Conservation (phyloP, 1,140 invertebrate genomes). For the Eufriesea mexicana region DNA sequence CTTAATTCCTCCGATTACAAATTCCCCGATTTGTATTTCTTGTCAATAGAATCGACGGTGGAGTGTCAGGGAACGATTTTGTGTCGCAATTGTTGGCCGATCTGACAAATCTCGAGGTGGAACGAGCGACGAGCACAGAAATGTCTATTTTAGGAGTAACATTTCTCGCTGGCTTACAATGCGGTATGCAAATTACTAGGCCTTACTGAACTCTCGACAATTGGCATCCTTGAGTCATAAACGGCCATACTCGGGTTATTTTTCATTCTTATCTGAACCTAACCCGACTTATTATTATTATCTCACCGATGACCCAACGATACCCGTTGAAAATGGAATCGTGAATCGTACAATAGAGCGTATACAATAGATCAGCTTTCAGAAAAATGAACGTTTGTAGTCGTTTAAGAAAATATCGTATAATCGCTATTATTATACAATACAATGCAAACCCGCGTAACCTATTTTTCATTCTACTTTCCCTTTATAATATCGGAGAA, state of each 20-base stretch:
- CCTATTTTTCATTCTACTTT: not conserved
- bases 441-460: not conserved
- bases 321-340: too few species aligned
- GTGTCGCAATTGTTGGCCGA: constrained; percentile 93
- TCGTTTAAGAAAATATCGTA: not conserved
- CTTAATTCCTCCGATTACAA: too few species aligned
- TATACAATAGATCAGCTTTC: too few species aligned
- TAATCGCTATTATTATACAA: constrained; percentile 1
- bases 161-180: constrained; percentile 90
- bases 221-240: not conserved
- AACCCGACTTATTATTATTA: too few species aligned
- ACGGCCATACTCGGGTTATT: not conserved
- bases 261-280: not conserved
- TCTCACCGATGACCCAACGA: too few species aligned
- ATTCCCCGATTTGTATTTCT: not conserved
- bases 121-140: constrained; percentile 87
- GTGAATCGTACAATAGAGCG: too few species aligned
- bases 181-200: constrained; percentile 82
- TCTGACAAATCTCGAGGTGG: constrained; percentile 88
- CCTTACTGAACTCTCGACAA: constrained; percentile 9
- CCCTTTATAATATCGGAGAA: not conserved
- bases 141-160: constrained; percentile 91
- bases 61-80: constrained; percentile 95
- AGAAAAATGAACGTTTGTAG: too few species aligned
- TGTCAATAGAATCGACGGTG: constrained; percentile 91